These are phyloP conservation scores for Galerucella calmariensis DNA, from an alignment of 2,888 invertebrate genomes.

Conservation along the genomic window DNA sequence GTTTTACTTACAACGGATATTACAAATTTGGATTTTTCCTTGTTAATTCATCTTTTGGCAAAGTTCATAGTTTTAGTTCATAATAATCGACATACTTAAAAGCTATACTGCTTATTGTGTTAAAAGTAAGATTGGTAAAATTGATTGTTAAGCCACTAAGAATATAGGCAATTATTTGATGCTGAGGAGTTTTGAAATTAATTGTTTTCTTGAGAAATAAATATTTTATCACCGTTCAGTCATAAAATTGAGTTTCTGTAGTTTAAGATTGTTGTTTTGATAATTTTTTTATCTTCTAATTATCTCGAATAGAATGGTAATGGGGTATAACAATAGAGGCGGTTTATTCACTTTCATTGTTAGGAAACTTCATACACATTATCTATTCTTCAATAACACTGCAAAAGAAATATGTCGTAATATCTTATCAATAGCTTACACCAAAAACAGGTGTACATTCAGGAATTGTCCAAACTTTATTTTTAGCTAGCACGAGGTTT, in stretches of 20 bases:
- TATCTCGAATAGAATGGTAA: background rate
- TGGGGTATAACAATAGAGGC: background rate
- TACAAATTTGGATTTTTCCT: too few relatives aligned
- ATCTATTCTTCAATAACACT: too few relatives aligned
- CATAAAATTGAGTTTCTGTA: background rate
- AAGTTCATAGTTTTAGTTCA: too few relatives aligned
- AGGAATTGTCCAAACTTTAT: too few relatives aligned
- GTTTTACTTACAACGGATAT: too few relatives aligned
- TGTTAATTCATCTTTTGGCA: too few relatives aligned
- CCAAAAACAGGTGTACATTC: too few relatives aligned
- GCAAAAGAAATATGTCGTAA: too few relatives aligned
- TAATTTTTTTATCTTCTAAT: background rate
- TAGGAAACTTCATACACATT: too few relatives aligned
- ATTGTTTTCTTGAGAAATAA: background rate
- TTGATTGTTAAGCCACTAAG: background rate
- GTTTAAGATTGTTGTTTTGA: background rate
- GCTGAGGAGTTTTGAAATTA: background rate
- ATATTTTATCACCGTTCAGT: background rate
- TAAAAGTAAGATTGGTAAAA: background rate
- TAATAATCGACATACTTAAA: background rate
- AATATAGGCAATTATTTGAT: background rate
- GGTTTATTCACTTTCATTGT: conserved; percentile 9
- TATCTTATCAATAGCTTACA: too few relatives aligned
- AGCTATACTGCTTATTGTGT: background rate
- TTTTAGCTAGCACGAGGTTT: too few relatives aligned